Evolutionary conservation across 2,113 vertebrate genomes (phyloP).

Genomic region (Cariama cristata): DNA sequence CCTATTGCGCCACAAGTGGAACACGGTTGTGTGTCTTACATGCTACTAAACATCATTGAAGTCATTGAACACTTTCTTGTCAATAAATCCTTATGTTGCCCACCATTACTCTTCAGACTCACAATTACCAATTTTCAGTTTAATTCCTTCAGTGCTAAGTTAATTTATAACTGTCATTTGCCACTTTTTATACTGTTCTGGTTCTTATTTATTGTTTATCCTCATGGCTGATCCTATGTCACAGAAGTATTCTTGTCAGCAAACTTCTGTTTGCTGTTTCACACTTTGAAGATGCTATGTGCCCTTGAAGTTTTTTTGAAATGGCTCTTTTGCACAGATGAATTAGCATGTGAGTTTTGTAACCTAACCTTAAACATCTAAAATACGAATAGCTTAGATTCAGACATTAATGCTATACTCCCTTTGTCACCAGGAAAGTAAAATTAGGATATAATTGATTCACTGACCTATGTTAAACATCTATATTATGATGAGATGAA

Average conservation of each 20-base stretch:
- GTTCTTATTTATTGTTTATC: neutral
- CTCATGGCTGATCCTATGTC: neutral
- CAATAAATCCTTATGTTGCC: neutral
- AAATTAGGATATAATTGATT: neutral
- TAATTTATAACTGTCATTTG: neutral
- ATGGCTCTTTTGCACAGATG: neutral
- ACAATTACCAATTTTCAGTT: neutral
- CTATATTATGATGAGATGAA: neutral
- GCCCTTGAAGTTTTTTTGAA: neutral
- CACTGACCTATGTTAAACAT: neutral
- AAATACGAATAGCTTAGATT: neutral
- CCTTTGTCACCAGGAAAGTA: neutral
- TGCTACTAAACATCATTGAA: neutral
- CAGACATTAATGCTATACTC: neutral
- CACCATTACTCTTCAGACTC: neutral
- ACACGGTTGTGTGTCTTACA: neutral
- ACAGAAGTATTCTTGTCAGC: neutral
- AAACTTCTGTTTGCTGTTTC: neutral
- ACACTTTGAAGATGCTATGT: neutral
- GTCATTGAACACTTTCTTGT: neutral
- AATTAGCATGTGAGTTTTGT: neutral
- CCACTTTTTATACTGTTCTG: neutral
- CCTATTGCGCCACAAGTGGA: neutral
- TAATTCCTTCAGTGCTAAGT: neutral
- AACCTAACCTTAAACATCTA: neutral